Percentiles rank a stretch among this genome's conserved stretches.
These are phyloP conservation scores for Vanessa atalanta DNA, from an alignment of 1,140 invertebrate genomes.

Conservation along the genomic window DNA sequence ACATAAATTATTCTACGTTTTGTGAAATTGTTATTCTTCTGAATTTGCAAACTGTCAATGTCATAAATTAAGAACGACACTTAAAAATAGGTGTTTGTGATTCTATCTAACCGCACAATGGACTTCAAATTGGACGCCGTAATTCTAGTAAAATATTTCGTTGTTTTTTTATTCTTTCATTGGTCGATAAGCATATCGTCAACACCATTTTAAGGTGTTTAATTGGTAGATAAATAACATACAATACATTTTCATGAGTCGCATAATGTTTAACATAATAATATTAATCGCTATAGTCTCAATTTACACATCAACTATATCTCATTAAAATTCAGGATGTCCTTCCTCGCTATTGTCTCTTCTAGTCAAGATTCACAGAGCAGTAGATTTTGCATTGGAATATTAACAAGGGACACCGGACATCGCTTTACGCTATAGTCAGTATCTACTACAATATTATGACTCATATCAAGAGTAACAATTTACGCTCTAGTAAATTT, in stretches of 20 bases:
- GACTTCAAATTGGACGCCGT: too few species aligned
- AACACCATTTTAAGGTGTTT: too few species aligned
- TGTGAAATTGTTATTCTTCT: too few species aligned
- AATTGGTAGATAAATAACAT: too few species aligned
- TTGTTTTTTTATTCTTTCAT: too few species aligned
- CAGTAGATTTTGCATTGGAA: slow-evolving; percentile 19
- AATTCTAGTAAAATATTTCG: too few species aligned
- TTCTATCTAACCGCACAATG: too few species aligned
- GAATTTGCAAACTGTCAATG: too few species aligned
- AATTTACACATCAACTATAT: slow-evolving; percentile 1
- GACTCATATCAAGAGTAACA: neutral
- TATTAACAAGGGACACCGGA: slow-evolving; percentile 25
- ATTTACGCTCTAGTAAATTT: neutral
- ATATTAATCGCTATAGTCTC: neutral
- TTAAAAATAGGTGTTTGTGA: too few species aligned
- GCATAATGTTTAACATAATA: neutral
- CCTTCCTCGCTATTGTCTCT: slow-evolving; percentile 20
- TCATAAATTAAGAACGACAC: too few species aligned
- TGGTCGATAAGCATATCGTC: too few species aligned
- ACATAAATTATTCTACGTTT: too few species aligned
- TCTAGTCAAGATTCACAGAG: slow-evolving; percentile 10
- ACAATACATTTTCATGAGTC: neutral
- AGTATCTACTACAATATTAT: neutral
- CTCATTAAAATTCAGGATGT: slow-evolving; percentile 16
- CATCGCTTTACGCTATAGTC: neutral